Evolutionary conservation across 2,888 invertebrate genomes (phyloP), one percentile per base, ranked within the genome.

Genomic region (Eupithecia centaureata): DNA sequence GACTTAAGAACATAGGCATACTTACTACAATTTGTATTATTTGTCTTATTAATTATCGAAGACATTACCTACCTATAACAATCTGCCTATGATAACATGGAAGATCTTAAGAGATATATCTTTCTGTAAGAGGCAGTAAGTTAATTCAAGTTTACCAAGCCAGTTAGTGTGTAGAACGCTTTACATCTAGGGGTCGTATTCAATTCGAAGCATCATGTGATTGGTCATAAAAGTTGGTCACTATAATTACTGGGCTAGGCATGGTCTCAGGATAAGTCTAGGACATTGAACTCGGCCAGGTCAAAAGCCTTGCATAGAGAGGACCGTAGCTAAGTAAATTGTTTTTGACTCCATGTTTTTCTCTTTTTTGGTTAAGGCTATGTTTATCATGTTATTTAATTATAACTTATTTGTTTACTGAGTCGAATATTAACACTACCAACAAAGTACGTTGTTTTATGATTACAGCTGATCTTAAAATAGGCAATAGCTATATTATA

Each of bases 221-320:
- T 38, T 60, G 42, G 27, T 28, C 35, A n/a, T 38, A 47, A 28
- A 38, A 42, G 38, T 58, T n/a, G 28, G 32, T 28, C 18, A 57
- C 61, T 63, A 79, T 84, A 83, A 85, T 86, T 83, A 84, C 32
- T 12, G 38, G 38, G n/a, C n/a, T 52, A 52, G 52, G 78, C 77
- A 77, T 77, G 76, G 75, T 72, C 76, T 70, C 69, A 68, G 75
- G 74, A 77, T 78, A 78, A 77, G 79, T 77, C 82, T 83, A 84
- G 82, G 82, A 68, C 86, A 76, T 82, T 86, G 87, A 90, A 85
- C 90, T 78, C 83, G 67, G 67, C 60, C 82, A 81, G 91, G 90
- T 90, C 90, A 89, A 89, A 81, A 81, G 82, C 91, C 90, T 81
- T 82, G 79, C 78, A 80, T 70, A 79, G 81, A 83, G 77, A 78